Evolutionary conservation across 2,888 invertebrate species (phyloP).

Genomic region (Zonitis immaculata): DNA sequence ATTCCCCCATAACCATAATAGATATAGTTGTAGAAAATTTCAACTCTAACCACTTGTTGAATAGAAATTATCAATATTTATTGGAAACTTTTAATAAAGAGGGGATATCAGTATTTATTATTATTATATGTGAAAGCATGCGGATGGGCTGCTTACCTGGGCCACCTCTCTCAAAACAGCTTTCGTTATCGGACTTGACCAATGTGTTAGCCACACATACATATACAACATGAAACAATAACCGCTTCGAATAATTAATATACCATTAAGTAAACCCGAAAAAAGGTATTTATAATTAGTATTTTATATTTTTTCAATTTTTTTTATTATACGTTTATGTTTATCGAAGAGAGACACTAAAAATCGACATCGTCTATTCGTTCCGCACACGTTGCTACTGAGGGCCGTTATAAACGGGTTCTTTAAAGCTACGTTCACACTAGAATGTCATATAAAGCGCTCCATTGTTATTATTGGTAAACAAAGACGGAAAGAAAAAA

Average conservation of each 20-base stretch:
- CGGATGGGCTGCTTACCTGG: background rate
- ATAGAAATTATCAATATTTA: background rate
- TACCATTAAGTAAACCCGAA: too few species aligned
- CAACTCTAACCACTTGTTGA: background rate
- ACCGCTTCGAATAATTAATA: background rate
- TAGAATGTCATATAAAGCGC: slow-evolving; percentile 4
- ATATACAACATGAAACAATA: background rate
- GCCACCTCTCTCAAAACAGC: background rate
- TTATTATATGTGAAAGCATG: background rate
- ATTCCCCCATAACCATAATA: too few species aligned
- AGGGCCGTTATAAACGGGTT: slow-evolving; percentile 24
- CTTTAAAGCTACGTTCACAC: slow-evolving; percentile 22
- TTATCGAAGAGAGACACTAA: background rate
- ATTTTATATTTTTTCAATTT: background rate
- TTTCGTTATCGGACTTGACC: background rate
- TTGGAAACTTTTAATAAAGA: background rate
- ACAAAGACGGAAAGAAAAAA: too few species aligned
- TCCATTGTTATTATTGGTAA: background rate
- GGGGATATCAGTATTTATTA: background rate
- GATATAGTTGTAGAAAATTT: too few species aligned
- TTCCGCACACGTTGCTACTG: slow-evolving; percentile 5
- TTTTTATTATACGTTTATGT: background rate
- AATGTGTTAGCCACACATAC: background rate
- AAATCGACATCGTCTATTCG: background rate
- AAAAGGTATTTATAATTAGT: background rate